These are phyloP conservation scores for Phylloscopus trochilus DNA, from an alignment of 2,113 vertebrate genomes.

Conservation along the genomic window DNA sequence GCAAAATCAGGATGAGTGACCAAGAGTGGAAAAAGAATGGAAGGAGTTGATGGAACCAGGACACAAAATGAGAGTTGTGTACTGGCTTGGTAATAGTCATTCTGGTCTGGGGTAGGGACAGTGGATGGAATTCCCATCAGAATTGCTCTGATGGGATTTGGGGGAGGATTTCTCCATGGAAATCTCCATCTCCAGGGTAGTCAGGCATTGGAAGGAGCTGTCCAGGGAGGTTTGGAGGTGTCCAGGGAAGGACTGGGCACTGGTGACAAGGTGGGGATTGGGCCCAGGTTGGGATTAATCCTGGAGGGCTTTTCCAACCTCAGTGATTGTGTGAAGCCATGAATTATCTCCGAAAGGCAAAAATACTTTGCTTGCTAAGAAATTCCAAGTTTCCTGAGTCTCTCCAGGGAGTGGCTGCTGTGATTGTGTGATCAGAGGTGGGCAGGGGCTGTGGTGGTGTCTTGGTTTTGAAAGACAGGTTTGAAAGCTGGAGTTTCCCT, in stretches of 20 bases:
- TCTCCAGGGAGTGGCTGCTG: too few species aligned
- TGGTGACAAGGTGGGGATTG: neutral
- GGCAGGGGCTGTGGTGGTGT: neutral
- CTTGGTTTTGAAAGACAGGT: too few species aligned
- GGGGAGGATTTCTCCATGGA: neutral
- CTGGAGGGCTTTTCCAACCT: neutral
- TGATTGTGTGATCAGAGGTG: neutral
- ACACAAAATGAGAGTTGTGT: neutral
- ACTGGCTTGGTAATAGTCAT: neutral
- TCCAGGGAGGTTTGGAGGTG: neutral
- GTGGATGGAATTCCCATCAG: too few species aligned
- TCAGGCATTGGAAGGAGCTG: neutral
- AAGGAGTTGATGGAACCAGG: neutral
- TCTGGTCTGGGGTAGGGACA: neutral
- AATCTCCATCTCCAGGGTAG: too few species aligned
- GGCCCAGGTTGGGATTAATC: neutral
- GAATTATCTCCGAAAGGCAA: neutral
- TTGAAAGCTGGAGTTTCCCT: too few species aligned
- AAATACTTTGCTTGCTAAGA: neutral
- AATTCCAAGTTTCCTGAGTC: accelerated
- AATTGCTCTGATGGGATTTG: neutral
- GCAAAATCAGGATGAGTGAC: neutral
- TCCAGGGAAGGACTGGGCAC: neutral
- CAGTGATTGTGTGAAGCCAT: accelerated
- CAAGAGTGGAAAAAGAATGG: neutral